A percentile compares a stretch with the other conserved stretches of the same genome.
These are phyloP conservation scores for Diarsia brunnea DNA, from an alignment of 2,888 invertebrate species.

Conservation along the genomic window DNA sequence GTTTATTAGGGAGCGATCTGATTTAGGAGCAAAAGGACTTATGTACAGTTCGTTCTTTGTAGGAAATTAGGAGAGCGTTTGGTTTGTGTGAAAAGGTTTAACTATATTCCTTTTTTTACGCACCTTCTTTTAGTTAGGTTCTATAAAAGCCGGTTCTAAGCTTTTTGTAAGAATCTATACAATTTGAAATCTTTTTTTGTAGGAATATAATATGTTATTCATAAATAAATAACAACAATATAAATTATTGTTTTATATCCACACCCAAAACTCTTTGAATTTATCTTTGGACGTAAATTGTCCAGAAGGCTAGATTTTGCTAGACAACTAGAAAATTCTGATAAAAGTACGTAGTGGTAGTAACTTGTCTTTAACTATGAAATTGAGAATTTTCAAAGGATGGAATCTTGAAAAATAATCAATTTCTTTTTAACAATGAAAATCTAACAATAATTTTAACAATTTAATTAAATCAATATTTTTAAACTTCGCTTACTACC, in stretches of 20 bases:
- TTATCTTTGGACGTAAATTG: neutral
- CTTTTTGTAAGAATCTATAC: neutral
- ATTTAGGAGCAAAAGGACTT: slow-evolving; percentile 18
- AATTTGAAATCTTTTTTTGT: neutral
- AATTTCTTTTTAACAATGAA: no score
- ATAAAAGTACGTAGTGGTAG: neutral
- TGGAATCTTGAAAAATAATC: neutral
- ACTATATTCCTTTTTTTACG: neutral
- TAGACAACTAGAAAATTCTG: neutral
- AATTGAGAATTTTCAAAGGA: neutral
- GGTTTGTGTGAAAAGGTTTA: neutral
- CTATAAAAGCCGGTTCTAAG: no score
- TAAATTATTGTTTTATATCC: no score
- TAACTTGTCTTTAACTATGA: neutral
- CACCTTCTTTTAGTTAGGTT: no score
- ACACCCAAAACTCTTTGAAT: neutral
- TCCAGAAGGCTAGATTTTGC: neutral
- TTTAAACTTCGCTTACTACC: slow-evolving; percentile 2
- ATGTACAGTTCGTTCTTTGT: slow-evolving; percentile 4
- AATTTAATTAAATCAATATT: neutral
- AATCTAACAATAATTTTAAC: neutral
- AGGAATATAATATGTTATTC: neutral
- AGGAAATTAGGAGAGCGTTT: neutral
- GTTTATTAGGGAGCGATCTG: slow-evolving; percentile 4
- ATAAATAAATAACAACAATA: no score